Percentiles rank a stretch among this genome's conserved stretches.
phyloP scores from a whole-genome alignment of 2,888 invertebrate genomes.

The Cerastoderma edule region DNA sequence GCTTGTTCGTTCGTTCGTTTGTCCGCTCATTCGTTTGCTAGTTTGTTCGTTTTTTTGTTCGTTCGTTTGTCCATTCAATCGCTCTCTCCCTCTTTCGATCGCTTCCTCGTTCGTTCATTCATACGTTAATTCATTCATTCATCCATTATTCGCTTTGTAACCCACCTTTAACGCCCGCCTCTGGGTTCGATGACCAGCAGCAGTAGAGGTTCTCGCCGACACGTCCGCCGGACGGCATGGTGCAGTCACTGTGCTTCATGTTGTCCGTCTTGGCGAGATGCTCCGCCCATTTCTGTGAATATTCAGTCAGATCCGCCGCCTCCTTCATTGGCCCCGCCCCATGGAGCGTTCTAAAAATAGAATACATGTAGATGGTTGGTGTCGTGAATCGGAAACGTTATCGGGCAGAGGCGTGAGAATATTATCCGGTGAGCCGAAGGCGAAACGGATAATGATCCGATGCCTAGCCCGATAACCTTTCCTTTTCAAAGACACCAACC shows the following conservation, averaged over 20 bases:
- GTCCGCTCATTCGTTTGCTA: too few species aligned
- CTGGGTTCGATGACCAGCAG: conserved; percentile 43
- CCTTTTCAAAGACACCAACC: background rate
- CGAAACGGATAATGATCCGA: background rate
- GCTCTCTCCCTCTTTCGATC: too few species aligned
- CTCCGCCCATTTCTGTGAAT: conserved; percentile 51
- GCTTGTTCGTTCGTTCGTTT: too few species aligned
- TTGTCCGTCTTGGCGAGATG: conserved; percentile 38
- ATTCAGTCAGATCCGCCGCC: conserved; percentile 39
- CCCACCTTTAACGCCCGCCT: conserved; percentile 34
- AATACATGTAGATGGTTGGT: too few species aligned
- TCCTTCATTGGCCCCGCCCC: conserved; percentile 26
- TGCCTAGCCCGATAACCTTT: background rate
- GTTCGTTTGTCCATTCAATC: too few species aligned
- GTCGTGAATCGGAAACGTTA: too few species aligned
- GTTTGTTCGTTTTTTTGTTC: too few species aligned
- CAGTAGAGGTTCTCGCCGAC: conserved; percentile 61
- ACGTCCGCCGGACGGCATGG: conserved; percentile 52
- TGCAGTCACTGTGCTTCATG: conserved; percentile 59
- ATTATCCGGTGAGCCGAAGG: background rate
- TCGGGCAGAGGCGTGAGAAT: too few species aligned
- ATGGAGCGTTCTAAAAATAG: conserved; percentile 31
- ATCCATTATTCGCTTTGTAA: too few species aligned
- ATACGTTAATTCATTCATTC: too few species aligned
- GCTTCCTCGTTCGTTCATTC: too few species aligned